A percentile compares a stretch with the other conserved stretches of the same genome.
phyloP scores from a whole-genome alignment of 2,113 vertebrate species.

The Morone saxatilis region DNA sequence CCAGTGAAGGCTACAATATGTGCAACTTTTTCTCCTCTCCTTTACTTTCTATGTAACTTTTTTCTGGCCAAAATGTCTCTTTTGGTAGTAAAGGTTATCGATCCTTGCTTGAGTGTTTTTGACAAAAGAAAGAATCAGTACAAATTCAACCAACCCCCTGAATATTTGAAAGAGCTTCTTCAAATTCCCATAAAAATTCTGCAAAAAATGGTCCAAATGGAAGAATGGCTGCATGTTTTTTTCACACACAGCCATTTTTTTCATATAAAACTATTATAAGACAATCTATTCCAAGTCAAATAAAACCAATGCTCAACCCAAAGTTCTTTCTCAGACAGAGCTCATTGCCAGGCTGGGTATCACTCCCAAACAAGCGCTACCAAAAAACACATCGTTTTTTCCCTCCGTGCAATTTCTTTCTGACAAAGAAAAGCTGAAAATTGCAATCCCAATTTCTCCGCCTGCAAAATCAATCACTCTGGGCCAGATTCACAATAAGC shows the following conservation, averaged over 20 bases:
- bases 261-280: not conserved
- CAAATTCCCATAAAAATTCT: not conserved
- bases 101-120: not conserved
- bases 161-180: not conserved
- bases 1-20: too few species aligned
- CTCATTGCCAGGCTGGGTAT: not conserved
- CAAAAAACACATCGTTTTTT: not conserved
- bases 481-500: not conserved
- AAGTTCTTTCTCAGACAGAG: not conserved
- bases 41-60: too few species aligned
- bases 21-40: too few species aligned
- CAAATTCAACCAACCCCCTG: not conserved
- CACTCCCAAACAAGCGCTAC: not conserved
- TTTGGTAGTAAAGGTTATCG: too few species aligned
- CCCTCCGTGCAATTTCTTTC: not conserved
- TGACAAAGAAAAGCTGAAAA: not conserved
- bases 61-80: too few species aligned
- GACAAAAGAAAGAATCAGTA: not conserved
- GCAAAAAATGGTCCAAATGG: not conserved
- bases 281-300: not conserved
- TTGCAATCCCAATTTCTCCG: not conserved
- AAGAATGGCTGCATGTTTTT: not conserved
- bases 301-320: not conserved
- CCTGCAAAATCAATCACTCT: conserved; percentile 2
- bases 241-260: not conserved